Percentiles rank a stretch among this genome's conserved stretches.
phyloP scores from a whole-genome alignment of 2,113 vertebrate species.

The Halichoeres trimaculatus region DNA sequence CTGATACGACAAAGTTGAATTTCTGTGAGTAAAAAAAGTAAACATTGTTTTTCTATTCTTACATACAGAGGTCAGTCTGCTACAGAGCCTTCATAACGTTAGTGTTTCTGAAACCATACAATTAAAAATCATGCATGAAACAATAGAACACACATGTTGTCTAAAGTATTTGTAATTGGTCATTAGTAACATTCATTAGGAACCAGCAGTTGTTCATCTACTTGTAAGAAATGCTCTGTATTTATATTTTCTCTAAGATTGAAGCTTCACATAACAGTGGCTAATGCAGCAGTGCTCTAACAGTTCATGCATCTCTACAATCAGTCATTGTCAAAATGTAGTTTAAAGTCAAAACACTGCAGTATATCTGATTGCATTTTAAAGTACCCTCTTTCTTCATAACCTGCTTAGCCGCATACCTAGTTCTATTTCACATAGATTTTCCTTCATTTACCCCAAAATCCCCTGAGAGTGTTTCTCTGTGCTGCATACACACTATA shows the following conservation, averaged over 20 bases:
- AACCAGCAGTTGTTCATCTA: not conserved
- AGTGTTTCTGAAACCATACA: too few species aligned
- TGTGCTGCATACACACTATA: slow-evolving; percentile 32
- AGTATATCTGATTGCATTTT: slow-evolving; percentile 17
- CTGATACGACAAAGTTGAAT: too few species aligned
- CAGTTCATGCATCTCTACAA: not conserved
- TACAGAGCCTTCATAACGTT: too few species aligned
- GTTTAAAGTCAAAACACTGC: slow-evolving; percentile 21
- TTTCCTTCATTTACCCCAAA: slow-evolving; percentile 23
- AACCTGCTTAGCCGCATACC: slow-evolving; percentile 12
- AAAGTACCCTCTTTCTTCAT: slow-evolving; percentile 1
- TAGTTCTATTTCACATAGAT: slow-evolving; percentile 32
- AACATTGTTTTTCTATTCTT: too few species aligned
- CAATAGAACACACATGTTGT: not conserved
- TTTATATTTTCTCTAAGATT: slow-evolving; percentile 1
- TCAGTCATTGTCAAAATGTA: slow-evolving; percentile 15
- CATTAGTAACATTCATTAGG: not conserved
- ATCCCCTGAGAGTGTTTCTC: slow-evolving; percentile 23
- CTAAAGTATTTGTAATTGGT: not conserved
- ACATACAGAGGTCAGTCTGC: too few species aligned
- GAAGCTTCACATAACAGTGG: not conserved
- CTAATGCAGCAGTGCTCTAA: not conserved
- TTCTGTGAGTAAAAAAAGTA: too few species aligned
- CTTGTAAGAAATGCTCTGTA: slow-evolving; percentile 10
- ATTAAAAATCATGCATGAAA: not conserved